Base-by-base conservation (phyloP, 2,113 vertebrate species). In the Candoia aspera region DNA sequence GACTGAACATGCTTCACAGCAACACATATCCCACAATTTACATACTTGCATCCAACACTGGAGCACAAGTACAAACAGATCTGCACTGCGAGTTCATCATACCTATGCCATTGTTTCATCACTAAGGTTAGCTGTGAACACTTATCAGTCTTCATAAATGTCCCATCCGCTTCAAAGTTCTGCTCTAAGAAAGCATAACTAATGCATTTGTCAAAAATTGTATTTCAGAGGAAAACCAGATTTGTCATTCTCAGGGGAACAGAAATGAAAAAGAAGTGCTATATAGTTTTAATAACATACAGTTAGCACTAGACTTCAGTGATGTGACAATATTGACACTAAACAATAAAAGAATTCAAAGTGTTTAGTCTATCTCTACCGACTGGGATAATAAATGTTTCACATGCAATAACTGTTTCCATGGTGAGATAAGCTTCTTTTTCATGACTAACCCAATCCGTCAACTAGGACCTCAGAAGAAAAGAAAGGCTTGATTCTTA, bases 141-240 rank as follows among this genome's bases (percentile, higher is more conserved):
- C 49, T 5, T 49, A 49, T 49, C 49, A 49, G 49, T 49, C 17
- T 86, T 86, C 60, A 91, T 64, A 8, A 24, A 54, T 24, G 4
- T 33, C 19, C 26, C 6, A 26, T 62, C 53, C 54, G 21, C 58
- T 12, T 86, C 12, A 54, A 49, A 19, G 17, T 49, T 62, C n/a
- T 13, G 15, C 90, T n/a, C 59, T 86, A 64, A 29, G 29, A 91
- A 58, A 46, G 87, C 23, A 21, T 17, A 8, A 9, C 62, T 92
- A 79, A 89, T 62, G 90, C 73, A 93, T 84, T 92, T 93, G 88
- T 37, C 84, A n/a, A 19, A 49, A 89, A 90, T 6, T 29, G 26
- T 42, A 60, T 37, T 90, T 86, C 57, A 55, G 24, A 42, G 6
- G 13, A 55, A 86, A 64, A 26, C 13, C 17, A 64, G n/a, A 33